Base-by-base conservation (phyloP, 2,113 vertebrate genomes). In the Fregetta grallaria region DNA sequence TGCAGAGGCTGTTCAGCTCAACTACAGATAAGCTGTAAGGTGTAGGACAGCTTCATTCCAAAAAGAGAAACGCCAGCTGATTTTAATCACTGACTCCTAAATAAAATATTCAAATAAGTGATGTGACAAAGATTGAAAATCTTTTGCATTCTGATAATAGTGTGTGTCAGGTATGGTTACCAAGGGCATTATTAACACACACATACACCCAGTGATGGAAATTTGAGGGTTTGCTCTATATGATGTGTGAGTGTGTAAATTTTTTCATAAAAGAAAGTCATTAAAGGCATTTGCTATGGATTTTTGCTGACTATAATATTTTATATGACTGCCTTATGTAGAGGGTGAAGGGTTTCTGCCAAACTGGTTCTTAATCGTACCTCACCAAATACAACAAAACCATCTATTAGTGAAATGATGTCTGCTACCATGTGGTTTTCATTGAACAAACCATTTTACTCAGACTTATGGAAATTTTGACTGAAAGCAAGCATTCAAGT, bases 81-180 rank as follows among this genome's bases (percentile, higher is more conserved):
- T 90, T 95, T 93, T 72, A 82, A 47, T 96, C 88, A 88, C 90
- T n/a, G 67, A 16, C 61, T 87, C 63, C 59, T 72, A 80, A 44
- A 94, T 79, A 92, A 81, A 92, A 87, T 84, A 93, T 76, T 88
- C 53, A 88, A 97, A 90, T 89, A 94, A 92, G 75, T 56, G 68
- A 88, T 92, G 23, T 91, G 74, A 93, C 87, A 97, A 86, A 94
- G 58, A 78, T 4, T 59, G 86, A 91, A 92, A 88, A 52, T n/a
- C 49, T 82, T 81, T 92, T 88, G 84, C 83, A 74, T 36, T 91
- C 70, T 38, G 55, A 78, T 82, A 94, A 72, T 30, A 42, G 22
- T 6, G 13, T 55, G 52, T 68, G 38, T 71, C 72, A 49, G 4
- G 7, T 25, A 22, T 44, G n/a, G 56, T 78, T 94, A 94, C 38